phyloP scores from a whole-genome alignment of 2,797 vertebrate genomes.

The Paguma larvata region DNA sequence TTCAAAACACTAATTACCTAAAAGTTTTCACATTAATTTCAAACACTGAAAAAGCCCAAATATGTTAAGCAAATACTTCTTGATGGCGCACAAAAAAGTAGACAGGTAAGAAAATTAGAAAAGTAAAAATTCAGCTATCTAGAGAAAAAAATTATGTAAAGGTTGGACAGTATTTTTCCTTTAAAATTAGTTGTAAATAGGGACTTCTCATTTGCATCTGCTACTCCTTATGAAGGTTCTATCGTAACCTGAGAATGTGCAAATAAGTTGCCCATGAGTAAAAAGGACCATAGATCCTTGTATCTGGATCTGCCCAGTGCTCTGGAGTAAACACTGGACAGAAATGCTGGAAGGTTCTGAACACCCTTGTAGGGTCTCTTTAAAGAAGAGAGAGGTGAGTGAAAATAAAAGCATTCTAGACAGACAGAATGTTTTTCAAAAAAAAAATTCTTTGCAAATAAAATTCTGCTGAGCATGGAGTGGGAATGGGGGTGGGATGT shows the following conservation, averaged over 20 bases:
- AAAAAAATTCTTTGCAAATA: background rate
- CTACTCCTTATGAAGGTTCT: background rate
- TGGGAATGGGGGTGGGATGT: background rate
- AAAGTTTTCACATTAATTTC: constrained; percentile 19
- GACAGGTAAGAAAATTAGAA: background rate
- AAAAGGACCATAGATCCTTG: background rate
- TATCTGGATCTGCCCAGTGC: background rate
- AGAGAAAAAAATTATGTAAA: constrained; percentile 31
- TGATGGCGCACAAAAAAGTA: background rate
- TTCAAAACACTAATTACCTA: background rate
- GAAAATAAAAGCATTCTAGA: background rate
- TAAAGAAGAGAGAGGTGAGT: background rate
- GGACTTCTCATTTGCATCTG: background rate
- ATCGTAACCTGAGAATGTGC: background rate
- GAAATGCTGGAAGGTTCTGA: background rate
- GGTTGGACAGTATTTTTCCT: background rate
- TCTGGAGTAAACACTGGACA: background rate
- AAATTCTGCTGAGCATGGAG: background rate
- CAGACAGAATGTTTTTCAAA: background rate
- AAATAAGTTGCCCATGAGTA: background rate
- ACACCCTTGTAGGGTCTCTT: background rate
- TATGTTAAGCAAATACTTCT: constrained; percentile 32
- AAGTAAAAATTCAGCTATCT: constrained; percentile 20
- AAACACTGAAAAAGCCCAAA: background rate
- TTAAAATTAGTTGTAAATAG: constrained; percentile 29